Conservation (phyloP, 2,888 invertebrate species). For the Zaprionus bogoriensis region DNA sequence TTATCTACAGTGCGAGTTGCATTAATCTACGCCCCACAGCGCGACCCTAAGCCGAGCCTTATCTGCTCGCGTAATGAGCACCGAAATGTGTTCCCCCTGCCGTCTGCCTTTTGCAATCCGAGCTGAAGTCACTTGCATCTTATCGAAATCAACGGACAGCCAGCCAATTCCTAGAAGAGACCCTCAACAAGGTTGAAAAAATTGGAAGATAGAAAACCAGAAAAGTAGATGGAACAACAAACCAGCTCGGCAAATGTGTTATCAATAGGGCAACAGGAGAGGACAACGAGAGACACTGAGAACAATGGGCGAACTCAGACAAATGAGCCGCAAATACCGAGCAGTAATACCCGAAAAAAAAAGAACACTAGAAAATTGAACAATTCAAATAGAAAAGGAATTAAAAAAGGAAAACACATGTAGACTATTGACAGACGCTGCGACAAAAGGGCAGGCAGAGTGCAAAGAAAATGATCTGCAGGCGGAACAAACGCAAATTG, state of each 20-base stretch:
- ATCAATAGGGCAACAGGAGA: constrained; percentile 34
- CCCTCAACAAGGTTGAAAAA: not conserved
- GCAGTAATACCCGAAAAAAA: constrained; percentile 7
- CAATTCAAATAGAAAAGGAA: constrained; percentile 42
- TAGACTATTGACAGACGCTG: constrained; percentile 20
- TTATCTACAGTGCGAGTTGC: constrained; percentile 18
- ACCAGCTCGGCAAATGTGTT: constrained; percentile 33
- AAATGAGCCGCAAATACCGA: constrained; percentile 46
- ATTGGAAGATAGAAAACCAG: constrained; percentile 1
- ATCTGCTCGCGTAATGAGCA: constrained; percentile 15
- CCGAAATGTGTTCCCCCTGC: not conserved
- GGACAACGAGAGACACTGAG: no score
- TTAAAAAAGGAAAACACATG: constrained; percentile 28
- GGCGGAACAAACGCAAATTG: constrained; percentile 62
- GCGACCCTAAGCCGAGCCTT: constrained; percentile 5
- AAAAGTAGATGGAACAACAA: constrained; percentile 14
- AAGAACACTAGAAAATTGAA: constrained; percentile 41
- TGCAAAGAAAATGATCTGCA: constrained; percentile 42
- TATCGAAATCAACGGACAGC: constrained; percentile 42
- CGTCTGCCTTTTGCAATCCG: constrained; percentile 65
- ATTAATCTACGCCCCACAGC: constrained; percentile 7
- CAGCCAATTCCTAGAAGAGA: constrained; percentile 42
- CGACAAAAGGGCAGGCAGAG: constrained; percentile 28
- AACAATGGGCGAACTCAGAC: constrained; percentile 21
- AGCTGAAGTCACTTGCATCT: constrained; percentile 34